phyloP scores from a whole-genome alignment of 1,140 invertebrate genomes.

The Neodiprion virginianus region DNA sequence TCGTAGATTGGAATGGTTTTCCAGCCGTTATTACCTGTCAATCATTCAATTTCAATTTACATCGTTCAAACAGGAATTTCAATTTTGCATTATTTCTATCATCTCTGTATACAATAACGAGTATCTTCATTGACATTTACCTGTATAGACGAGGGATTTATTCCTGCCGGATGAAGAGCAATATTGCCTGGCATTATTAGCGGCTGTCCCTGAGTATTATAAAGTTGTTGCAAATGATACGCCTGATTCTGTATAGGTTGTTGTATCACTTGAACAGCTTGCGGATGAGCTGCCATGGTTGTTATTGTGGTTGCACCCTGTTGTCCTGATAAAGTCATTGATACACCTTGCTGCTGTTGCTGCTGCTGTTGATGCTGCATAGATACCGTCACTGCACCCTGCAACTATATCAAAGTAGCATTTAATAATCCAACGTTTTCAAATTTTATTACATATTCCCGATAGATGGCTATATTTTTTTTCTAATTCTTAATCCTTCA shows the following conservation, averaged over 20 bases:
- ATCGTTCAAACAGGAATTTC: conserved; percentile 17
- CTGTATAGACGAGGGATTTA: conserved; percentile 82
- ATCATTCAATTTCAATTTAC: conserved; percentile 30
- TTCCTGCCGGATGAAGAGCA: conserved; percentile 72
- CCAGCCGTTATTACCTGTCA: conserved; percentile 76
- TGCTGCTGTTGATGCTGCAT: conserved; percentile 68
- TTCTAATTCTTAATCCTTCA: conserved; percentile 24
- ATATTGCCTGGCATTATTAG: conserved; percentile 82
- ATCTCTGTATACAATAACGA: background rate
- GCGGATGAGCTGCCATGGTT: conserved; percentile 58
- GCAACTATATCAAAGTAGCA: conserved; percentile 32
- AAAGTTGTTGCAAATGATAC: conserved; percentile 78
- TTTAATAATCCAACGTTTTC: conserved; percentile 17
- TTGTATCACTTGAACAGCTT: conserved; percentile 79
- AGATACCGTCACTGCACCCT: conserved; percentile 55
- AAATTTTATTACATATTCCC: conserved; percentile 9
- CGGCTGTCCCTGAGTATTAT: conserved; percentile 77
- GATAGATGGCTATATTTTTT: no score
- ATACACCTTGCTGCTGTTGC: conserved; percentile 61
- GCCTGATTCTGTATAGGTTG: conserved; percentile 79
- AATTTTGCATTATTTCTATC: conserved; percentile 8
- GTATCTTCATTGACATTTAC: conserved; percentile 50
- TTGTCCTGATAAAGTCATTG: conserved; percentile 57
- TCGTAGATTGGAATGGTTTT: conserved; percentile 79
- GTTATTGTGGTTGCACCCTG: conserved; percentile 57